phyloP scores from a whole-genome alignment of 2,888 invertebrate genomes.

The Dicyrtoma fusca region DNA sequence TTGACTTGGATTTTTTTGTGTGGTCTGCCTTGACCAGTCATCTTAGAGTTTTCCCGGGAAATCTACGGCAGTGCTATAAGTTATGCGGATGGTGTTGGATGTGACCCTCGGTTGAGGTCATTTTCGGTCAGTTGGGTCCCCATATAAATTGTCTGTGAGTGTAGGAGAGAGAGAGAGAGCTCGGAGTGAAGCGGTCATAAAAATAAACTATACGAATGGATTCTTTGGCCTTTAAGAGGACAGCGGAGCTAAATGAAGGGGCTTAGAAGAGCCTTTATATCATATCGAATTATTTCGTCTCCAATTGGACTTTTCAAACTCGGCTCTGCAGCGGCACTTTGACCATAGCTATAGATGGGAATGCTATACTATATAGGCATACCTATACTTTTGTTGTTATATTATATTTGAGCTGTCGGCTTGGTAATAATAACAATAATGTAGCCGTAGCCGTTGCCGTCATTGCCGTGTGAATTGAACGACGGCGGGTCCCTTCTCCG shows the following conservation, averaged over 20 bases:
- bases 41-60: constrained; percentile 16
- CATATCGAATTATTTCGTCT: constrained; percentile 44
- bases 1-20: not conserved
- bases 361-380: no score
- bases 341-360: no score
- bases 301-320: constrained; percentile 37
- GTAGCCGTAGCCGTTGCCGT: no score
- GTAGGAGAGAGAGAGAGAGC: constrained; percentile 40
- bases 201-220: constrained; percentile 52
- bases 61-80: constrained; percentile 22
- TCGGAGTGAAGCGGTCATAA: constrained; percentile 46
- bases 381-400: no score
- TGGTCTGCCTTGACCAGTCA: constrained; percentile 19
- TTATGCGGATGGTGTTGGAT: constrained; percentile 28
- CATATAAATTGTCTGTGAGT: constrained; percentile 44
- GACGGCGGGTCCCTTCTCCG: no score
- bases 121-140: constrained; percentile 44
- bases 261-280: constrained; percentile 44
- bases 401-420: no score
- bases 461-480: no score
- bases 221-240: constrained; percentile 38
- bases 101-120: constrained; percentile 42
- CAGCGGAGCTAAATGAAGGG: constrained; percentile 43
- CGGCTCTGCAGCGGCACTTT: no score
- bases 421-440: no score